phyloP scores from a whole-genome alignment of 2,888 invertebrate genomes.

The Beris morrisii region DNA sequence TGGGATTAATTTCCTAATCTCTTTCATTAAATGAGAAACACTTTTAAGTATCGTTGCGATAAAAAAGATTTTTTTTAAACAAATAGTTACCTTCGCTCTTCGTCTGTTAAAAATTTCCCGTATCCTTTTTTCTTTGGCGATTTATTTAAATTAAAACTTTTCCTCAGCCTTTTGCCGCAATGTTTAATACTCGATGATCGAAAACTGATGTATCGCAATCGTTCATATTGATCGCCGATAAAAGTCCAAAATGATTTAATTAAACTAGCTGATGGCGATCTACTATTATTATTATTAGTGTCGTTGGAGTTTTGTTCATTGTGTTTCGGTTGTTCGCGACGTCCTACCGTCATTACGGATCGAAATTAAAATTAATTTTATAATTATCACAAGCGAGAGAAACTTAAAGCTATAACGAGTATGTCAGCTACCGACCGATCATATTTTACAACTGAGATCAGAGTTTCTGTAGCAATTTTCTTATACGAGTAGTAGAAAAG shows the following conservation, averaged over 20 bases:
- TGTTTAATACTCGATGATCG: slow-evolving; percentile 38
- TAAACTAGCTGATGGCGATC: slow-evolving; percentile 32
- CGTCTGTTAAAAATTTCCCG: slow-evolving; percentile 66
- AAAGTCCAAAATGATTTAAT: slow-evolving; percentile 40
- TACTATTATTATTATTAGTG: slow-evolving; percentile 25
- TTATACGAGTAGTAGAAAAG: too few relatives aligned
- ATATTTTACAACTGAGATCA: slow-evolving; percentile 14
- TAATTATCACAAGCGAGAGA: slow-evolving; percentile 3
- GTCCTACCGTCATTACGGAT: slow-evolving; percentile 21
- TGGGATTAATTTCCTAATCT: too few relatives aligned
- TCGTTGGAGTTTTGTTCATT: slow-evolving; percentile 15
- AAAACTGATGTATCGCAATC: slow-evolving; percentile 39
- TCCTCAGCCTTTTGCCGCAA: slow-evolving; percentile 46
- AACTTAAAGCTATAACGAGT: background rate
- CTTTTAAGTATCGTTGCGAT: background rate
- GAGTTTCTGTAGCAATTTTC: background rate
- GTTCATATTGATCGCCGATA: slow-evolving; percentile 38
- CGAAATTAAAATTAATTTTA: slow-evolving; percentile 3
- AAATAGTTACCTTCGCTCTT: slow-evolving; percentile 65
- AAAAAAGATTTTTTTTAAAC: background rate
- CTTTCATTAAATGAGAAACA: too few relatives aligned
- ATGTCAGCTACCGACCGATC: slow-evolving; percentile 9
- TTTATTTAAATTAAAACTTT: slow-evolving; percentile 54
- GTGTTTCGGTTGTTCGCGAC: slow-evolving; percentile 6
- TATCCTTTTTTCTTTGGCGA: slow-evolving; percentile 63